phyloP scores from a whole-genome alignment of 2,888 invertebrate genomes.

The Drosophila leonis region DNA sequence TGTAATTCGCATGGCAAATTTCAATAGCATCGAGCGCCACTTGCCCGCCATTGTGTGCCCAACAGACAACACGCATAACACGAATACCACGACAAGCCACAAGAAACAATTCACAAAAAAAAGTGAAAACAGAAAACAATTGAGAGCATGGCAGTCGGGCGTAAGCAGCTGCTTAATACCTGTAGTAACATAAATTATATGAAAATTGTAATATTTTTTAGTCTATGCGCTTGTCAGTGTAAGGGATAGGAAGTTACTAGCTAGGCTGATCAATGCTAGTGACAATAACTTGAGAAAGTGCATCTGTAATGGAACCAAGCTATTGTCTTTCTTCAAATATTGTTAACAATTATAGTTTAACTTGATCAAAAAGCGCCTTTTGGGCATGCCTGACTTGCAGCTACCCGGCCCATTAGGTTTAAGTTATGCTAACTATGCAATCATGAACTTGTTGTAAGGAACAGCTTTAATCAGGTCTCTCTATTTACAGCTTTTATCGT shows the following conservation, averaged over 20 bases:
- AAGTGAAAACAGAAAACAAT: constrained; percentile 13
- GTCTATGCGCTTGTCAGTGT: not conserved
- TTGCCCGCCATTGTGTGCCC: constrained; percentile 12
- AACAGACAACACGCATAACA: constrained; percentile 40
- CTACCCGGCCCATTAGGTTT: not conserved
- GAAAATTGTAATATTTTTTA: not conserved
- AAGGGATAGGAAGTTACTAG: not conserved
- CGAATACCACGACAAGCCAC: constrained; percentile 21
- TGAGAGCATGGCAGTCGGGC: not conserved
- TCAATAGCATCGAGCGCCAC: constrained; percentile 32
- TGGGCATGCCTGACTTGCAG: not conserved
- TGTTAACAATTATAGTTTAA: too few relatives aligned
- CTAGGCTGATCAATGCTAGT: too few relatives aligned
- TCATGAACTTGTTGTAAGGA: too few relatives aligned
- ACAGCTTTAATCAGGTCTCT: too few relatives aligned
- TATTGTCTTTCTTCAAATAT: too few relatives aligned
- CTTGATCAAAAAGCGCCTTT: too few relatives aligned
- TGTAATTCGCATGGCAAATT: constrained; percentile 72
- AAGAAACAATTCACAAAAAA: constrained; percentile 10
- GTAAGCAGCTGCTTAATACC: not conserved
- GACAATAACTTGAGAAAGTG: too few relatives aligned
- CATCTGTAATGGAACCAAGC: too few relatives aligned
- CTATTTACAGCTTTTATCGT: too few relatives aligned
- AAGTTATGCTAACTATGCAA: too few relatives aligned
- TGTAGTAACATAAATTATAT: not conserved